Conservation (phyloP, 2,113 vertebrate genomes). For the Leptosomus discolor region DNA sequence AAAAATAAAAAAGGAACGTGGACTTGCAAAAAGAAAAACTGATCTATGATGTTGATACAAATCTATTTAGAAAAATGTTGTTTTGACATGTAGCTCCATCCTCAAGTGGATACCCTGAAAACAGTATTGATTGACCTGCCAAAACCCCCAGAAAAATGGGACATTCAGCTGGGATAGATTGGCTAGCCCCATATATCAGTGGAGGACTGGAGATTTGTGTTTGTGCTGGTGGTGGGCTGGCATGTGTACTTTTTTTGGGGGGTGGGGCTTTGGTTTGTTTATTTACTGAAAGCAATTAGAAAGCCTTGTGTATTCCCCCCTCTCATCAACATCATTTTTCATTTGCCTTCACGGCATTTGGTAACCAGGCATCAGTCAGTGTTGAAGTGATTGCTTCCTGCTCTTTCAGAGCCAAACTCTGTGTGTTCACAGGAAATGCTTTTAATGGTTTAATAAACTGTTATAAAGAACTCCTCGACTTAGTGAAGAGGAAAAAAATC, state of each 20-base stretch:
- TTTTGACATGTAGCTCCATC: neutral
- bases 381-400: slow-evolving; percentile 64
- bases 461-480: slow-evolving; percentile 67
- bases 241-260: neutral
- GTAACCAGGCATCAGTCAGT: slow-evolving; percentile 47
- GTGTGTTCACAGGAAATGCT: slow-evolving; percentile 57
- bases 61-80: neutral
- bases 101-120: slow-evolving; percentile 4
- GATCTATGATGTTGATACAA: neutral
- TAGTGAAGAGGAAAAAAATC: slow-evolving; percentile 54
- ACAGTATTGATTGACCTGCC: slow-evolving; percentile 1
- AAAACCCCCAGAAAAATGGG: neutral
- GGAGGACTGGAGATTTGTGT: neutral
- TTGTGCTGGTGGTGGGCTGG: neutral
- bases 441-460: slow-evolving; percentile 77
- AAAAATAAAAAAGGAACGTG: neutral
- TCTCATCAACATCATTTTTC: slow-evolving; percentile 11
- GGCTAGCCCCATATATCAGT: neutral
- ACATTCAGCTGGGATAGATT: neutral
- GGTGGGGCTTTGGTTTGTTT: neutral
- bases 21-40: neutral
- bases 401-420: slow-evolving; percentile 61
- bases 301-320: slow-evolving; percentile 32
- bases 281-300: slow-evolving; percentile 57
- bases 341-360: slow-evolving; percentile 30